These are phyloP conservation scores for Drosophila silvestris DNA, from an alignment of 2,888 invertebrate species.

Conservation along the genomic window DNA sequence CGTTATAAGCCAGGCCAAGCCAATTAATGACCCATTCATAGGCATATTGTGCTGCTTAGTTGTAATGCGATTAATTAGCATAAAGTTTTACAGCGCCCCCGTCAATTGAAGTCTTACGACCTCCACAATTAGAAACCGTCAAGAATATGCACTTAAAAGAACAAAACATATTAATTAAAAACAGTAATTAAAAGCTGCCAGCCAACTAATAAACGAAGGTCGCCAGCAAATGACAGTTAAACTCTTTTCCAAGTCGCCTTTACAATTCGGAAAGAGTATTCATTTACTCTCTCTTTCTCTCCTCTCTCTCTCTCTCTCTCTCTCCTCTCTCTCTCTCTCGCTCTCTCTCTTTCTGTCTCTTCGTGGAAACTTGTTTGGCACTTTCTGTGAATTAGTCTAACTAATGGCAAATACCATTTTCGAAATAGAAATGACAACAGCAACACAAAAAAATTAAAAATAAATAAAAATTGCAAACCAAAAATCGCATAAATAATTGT, in stretches of 20 bases:
- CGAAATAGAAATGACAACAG: conserved; percentile 49
- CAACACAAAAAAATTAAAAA: conserved; percentile 1
- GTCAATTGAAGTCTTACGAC: conserved; percentile 28
- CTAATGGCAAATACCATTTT: conserved; percentile 16
- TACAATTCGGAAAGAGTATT: background rate
- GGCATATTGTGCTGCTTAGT: conserved; percentile 49
- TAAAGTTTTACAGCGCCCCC: conserved; percentile 39
- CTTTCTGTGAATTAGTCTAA: conserved; percentile 29
- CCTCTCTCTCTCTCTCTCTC: background rate
- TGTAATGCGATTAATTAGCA: conserved; percentile 56
- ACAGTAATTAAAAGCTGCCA: conserved; percentile 43
- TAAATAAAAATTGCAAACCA: conserved; percentile 8
- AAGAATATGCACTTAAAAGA: conserved; percentile 59
- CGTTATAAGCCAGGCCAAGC: conserved; percentile 36
- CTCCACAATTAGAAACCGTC: conserved; percentile 69
- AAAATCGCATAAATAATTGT: conserved; percentile 40
- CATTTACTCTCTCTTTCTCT: background rate
- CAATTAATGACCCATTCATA: conserved; percentile 21
- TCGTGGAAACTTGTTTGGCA: conserved; percentile 20
- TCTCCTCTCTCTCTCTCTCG: background rate
- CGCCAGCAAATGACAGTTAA: background rate
- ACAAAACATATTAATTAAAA: conserved; percentile 35
- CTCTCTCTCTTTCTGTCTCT: background rate
- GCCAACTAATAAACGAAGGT: conserved; percentile 34
- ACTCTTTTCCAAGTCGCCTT: background rate